Percentiles rank a stretch among this genome's conserved stretches.
phyloP scores from a whole-genome alignment of 2,797 vertebrate genomes.

The Dromococcyx pavoninus region DNA sequence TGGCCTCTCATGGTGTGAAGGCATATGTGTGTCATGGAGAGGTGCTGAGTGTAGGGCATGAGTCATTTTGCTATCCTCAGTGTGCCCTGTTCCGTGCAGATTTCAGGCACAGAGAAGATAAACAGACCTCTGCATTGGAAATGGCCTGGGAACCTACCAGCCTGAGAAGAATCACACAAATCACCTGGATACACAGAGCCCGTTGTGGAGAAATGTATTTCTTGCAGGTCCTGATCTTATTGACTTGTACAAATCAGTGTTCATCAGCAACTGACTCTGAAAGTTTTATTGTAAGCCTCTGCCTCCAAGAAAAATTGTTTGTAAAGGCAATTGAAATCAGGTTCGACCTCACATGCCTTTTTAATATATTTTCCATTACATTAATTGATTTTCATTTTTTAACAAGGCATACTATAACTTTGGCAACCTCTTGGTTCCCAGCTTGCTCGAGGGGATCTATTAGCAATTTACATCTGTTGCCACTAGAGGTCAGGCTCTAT shows the following conservation, averaged over 20 bases:
- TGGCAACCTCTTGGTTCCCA: not conserved
- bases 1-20: not conserved
- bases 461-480: not conserved
- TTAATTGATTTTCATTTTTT: not conserved
- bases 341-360: not conserved
- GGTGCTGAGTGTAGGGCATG: not conserved
- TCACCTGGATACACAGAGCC: not conserved
- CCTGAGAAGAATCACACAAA: not conserved
- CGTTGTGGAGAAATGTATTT: not conserved
- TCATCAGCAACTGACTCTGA: not conserved
- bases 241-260: not conserved
- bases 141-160: not conserved
- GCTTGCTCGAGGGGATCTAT: not conserved
- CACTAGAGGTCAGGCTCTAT: conserved; percentile 53
- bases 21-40: not conserved
- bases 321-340: not conserved
- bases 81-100: not conserved
- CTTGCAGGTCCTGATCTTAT: not conserved
- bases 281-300: not conserved
- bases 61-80: not conserved
- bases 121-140: not conserved
- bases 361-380: not conserved
- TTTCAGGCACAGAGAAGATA: not conserved
- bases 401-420: accelerated
- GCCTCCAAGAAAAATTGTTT: not conserved